Percentiles rank a stretch among this genome's conserved stretches.
phyloP scores from a whole-genome alignment of 2,888 invertebrate genomes.

The Holacanthella duospinosa region DNA sequence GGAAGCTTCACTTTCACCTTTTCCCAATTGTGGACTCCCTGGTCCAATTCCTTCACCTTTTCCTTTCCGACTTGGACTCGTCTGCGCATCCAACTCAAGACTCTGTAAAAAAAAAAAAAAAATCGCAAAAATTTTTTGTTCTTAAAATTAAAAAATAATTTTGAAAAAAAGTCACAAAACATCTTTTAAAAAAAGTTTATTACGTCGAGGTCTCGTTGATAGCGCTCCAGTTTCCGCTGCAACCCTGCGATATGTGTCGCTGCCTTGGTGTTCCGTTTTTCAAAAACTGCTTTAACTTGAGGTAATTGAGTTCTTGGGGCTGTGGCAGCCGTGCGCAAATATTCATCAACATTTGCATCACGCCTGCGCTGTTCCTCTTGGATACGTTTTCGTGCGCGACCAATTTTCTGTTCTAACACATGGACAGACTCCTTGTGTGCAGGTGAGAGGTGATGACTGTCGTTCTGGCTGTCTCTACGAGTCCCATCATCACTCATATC shows the following conservation, averaged over 20 bases:
- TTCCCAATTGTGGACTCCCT: neutral
- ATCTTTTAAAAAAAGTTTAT: neutral
- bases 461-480: neutral
- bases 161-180: neutral
- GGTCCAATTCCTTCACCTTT: constrained; percentile 18
- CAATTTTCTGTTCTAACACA: constrained; percentile 28
- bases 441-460: neutral
- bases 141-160: no score
- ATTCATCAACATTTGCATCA: constrained; percentile 37
- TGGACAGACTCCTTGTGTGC: constrained; percentile 14
- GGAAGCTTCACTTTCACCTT: constrained; percentile 28
- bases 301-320: constrained; percentile 34
- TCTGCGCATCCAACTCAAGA: constrained; percentile 18
- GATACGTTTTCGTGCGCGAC: constrained; percentile 30
- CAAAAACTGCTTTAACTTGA: constrained; percentile 35
- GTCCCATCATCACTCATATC: neutral
- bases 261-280: constrained; percentile 36
- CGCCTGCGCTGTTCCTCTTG: constrained; percentile 32
- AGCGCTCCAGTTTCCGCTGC: constrained; percentile 34
- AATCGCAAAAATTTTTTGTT: neutral
- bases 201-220: constrained; percentile 29
- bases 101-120: constrained; percentile 16
- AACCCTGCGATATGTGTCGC: constrained; percentile 34
- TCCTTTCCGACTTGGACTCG: constrained; percentile 29
- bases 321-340: constrained; percentile 35